Evolutionary conservation across 2,797 vertebrate species (phyloP), one percentile per base, ranked within the genome.

Genomic region (Acipenser transmontanus): DNA sequence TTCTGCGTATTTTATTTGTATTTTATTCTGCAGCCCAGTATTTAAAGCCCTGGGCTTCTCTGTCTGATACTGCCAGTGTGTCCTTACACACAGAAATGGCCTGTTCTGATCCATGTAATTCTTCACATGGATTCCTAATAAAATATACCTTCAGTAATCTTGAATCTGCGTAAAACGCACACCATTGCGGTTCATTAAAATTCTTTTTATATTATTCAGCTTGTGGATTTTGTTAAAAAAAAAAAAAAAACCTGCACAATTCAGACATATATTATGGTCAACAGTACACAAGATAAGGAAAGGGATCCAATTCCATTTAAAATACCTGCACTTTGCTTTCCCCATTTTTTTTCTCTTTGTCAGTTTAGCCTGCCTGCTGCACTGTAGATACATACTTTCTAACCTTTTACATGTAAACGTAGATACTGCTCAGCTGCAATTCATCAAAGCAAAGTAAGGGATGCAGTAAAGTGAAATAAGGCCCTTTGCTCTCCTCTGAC

Each of bases 401-500:
- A 11, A 4, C 54, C 54, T 57, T n/a, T 34, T 14, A 13, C 14
- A 57, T 11, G 11, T 57, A n/a, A 57, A 57, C 54, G 11, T 13
- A 57, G 54, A n/a, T n/a, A 8, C n/a, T 11, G 54, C 11, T 7
- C 9, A 8, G n/a, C 60, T 47, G 50, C 11, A 56, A 8, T 47
- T 47, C 2, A 56, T n/a, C 34, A 12, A 51, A 56, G 52, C 34
- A 34, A 51, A 49, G 68, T 49, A 10, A 17, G 20, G 20, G 34
- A 4, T 34, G 34, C 34, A 34, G 34, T 3, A 34, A 34, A 49
- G 63, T n/a, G 10, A 56, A 57, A 54, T 8, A 8, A 20, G 14
- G 47, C 51, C 68, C 64, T 62, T 49, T 66, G 52, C 14, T 13
- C 60, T 60, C 54, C 61, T 56, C 50, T 34, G 57, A 59, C 13